Percentiles rank a stretch among this genome's conserved stretches.
These are phyloP conservation scores for Lasioglossum albipes DNA, from an alignment of 1,140 invertebrate genomes.

Conservation along the genomic window DNA sequence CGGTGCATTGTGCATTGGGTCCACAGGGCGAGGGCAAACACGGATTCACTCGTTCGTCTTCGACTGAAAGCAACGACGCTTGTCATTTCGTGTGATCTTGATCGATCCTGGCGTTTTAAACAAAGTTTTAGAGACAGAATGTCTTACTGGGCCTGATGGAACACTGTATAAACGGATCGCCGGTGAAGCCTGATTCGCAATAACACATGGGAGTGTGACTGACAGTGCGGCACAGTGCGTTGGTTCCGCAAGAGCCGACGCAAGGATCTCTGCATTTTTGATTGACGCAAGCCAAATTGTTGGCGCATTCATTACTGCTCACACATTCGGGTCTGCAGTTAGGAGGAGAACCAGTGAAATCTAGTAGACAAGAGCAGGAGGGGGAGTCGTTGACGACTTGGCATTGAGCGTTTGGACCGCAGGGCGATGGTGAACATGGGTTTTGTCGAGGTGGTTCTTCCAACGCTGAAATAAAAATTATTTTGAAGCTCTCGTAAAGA, in stretches of 20 bases:
- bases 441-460: conserved; percentile 75
- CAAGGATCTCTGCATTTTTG: conserved; percentile 83
- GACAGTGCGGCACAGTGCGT: conserved; percentile 83
- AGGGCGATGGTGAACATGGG: conserved; percentile 85
- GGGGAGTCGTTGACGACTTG: conserved; percentile 79
- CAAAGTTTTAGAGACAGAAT: no score
- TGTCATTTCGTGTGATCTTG: background rate
- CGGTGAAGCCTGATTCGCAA: conserved; percentile 81
- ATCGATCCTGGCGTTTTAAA: no score
- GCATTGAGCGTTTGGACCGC: conserved; percentile 87
- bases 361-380: conserved; percentile 82
- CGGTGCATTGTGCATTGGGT: conserved; percentile 78
- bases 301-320: conserved; percentile 80
- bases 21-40: conserved; percentile 84
- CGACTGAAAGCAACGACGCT: conserved; percentile 15
- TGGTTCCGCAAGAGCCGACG: conserved; percentile 83
- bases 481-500: background rate
- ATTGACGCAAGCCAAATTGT: conserved; percentile 81
- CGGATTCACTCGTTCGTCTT: conserved; percentile 66
- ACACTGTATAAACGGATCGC: conserved; percentile 83
- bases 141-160: conserved; percentile 75
- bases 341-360: conserved; percentile 77
- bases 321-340: conserved; percentile 81
- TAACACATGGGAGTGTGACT: conserved; percentile 84
- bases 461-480: conserved; percentile 21